Conservation (phyloP, 30 jellyfish, hydroid and myxozoan species). For the Hydractinia echinata region DNA sequence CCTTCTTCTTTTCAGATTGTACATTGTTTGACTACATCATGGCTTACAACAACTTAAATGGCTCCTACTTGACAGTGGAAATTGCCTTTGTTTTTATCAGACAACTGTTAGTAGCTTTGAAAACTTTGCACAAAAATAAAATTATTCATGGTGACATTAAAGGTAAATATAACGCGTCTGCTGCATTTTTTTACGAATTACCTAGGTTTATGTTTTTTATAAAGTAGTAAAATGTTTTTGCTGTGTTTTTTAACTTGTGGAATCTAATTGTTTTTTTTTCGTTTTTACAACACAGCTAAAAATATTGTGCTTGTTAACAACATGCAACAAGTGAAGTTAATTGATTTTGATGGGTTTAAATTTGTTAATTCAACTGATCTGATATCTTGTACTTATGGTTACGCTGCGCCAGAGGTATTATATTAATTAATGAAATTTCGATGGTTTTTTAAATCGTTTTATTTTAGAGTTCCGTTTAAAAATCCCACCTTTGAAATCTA, state of each 20-base stretch:
- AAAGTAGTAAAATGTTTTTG: too few species aligned
- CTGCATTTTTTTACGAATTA: not conserved
- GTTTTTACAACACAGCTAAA: not conserved
- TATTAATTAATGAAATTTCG: not conserved
- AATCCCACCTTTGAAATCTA: too few species aligned
- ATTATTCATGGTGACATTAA: conserved; percentile 8
- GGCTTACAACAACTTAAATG: not conserved
- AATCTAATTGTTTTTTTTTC: too few species aligned
- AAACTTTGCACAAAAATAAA: not conserved
- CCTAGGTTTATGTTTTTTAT: too few species aligned
- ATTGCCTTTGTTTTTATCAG: conserved; percentile 49
- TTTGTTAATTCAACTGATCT: not conserved
- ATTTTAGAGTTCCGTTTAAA: not conserved
- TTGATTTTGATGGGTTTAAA: not conserved
- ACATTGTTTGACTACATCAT: not conserved
- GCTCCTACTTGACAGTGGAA: not conserved
- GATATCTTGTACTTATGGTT: not conserved
- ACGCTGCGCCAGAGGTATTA: conserved; percentile 1
- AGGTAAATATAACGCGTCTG: not conserved
- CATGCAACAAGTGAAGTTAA: conserved; percentile 9
- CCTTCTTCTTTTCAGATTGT: not conserved
- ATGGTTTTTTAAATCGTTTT: not conserved
- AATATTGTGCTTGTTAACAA: conserved; percentile 1
- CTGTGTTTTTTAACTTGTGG: too few species aligned
- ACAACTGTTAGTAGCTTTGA: conserved; percentile 26